Evolutionary conservation across 1,140 invertebrate genomes (phyloP), one percentile per base, ranked within the genome.

Genomic region (Drepana arcuata): DNA sequence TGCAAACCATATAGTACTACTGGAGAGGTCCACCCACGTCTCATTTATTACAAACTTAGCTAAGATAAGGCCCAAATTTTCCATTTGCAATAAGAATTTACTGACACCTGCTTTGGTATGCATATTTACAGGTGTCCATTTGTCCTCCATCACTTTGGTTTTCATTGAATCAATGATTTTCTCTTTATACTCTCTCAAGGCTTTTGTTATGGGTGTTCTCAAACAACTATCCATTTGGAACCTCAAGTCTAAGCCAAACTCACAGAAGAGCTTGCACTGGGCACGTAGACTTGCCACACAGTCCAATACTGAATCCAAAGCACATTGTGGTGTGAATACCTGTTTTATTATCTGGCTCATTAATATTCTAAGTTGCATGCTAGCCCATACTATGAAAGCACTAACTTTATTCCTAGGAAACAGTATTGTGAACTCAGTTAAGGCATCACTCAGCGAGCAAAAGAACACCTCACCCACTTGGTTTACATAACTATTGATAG

Each of bases 371-470:
- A 99, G 80, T 83, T 99, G 95, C 46, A 90, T 87, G 53, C 92
- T 93, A 43, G 92, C 91, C 96, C 96, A 98, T 1, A 97, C 92
- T 44, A 96, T 89, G 50, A 97, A 91, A 45, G 93, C 95, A 86
- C 89, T 85, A 89, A 92, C 56, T 87, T 89, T 56, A 88, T 88
- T 59, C 87, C 90, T 85, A 18, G 92, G 89, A 74, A 97, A 97
- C 23, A 92, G 90, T 61, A 89, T 87, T 16, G 89, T 85, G 70
- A 97, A 96, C 81, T 98, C 95, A 56, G 88, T 89, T 33, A 92
- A 90, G 59, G 95, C 95, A 68, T 97, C 93, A 40, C 88, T 88
- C 39, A 98, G 88, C 60, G 93, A 94, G 41, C 90, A 92, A 68
- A 97, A 97, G 56, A 96, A 96, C 2, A 96, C 90, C 42, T 90